Percentiles rank a stretch among this genome's conserved stretches.
Conservation (phyloP, 2,797 vertebrate species). For the Xenops minutus region DNA sequence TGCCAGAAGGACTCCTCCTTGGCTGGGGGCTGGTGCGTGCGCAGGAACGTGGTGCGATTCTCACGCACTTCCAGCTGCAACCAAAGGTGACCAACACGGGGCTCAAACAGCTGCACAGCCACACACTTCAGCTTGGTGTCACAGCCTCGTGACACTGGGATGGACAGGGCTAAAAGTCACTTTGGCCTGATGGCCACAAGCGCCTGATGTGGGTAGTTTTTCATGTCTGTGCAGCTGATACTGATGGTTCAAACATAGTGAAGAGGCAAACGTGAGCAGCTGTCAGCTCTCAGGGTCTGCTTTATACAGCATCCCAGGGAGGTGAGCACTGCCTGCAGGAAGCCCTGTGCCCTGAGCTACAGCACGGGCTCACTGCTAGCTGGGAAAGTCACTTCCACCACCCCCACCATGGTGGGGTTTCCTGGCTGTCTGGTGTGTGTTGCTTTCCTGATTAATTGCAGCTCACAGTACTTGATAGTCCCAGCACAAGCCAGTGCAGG, state of each 20-base stretch:
- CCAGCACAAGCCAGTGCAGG: not conserved
- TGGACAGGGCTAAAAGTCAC: not conserved
- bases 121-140: not conserved
- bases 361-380: not conserved
- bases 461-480: not conserved
- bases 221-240: not conserved
- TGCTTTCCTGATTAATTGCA: not conserved
- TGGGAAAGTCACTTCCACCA: not conserved
- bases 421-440: not conserved
- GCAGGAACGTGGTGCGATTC: conserved; percentile 75
- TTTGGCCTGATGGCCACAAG: not conserved
- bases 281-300: not conserved
- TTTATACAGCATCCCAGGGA: not conserved
- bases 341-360: not conserved
- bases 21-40: conserved; percentile 52
- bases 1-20: conserved; percentile 77
- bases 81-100: not conserved
- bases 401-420: not conserved
- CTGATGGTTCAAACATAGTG: not conserved
- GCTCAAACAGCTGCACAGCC: not conserved
- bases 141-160: not conserved
- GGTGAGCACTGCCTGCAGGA: not conserved
- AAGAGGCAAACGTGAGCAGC: not conserved
- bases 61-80: conserved; percentile 60
- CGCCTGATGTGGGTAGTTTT: not conserved